Percentiles rank a stretch among this genome's conserved stretches.
phyloP scores from a whole-genome alignment of 1,140 invertebrate species.

The Caenorhabditis inopinata region DNA sequence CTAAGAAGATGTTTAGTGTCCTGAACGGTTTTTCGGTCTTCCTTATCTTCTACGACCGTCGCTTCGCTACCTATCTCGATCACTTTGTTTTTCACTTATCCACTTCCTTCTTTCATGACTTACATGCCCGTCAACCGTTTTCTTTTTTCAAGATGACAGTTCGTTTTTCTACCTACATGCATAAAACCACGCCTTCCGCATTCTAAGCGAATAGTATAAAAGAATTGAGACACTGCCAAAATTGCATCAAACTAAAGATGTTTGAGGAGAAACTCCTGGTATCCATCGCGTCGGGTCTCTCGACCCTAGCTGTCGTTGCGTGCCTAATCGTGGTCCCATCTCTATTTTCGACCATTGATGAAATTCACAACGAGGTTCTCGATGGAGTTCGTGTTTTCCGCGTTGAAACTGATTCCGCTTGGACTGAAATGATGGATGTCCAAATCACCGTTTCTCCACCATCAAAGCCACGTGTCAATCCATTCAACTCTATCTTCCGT shows the following conservation, averaged over 20 bases:
- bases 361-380: conserved; percentile 16
- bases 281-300: conserved; percentile 50
- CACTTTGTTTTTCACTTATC: not conserved
- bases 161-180: not conserved
- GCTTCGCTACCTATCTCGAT: not conserved
- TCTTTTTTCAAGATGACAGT: conserved; percentile 20
- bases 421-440: conserved; percentile 46
- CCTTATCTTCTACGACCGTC: not conserved
- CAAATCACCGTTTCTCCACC: conserved; percentile 39
- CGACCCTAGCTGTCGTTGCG: conserved; percentile 48
- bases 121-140: not conserved
- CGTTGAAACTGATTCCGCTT: conserved; percentile 43
- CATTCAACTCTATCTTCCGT: conserved; percentile 45
- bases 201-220: conserved; percentile 31
- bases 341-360: not conserved
- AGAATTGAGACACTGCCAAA: not conserved
- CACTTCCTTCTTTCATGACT: conserved; percentile 19
- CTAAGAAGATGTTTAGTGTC: not conserved
- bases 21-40: conserved; percentile 20
- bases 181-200: not conserved
- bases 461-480: conserved; percentile 43
- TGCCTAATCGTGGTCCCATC: conserved; percentile 48
- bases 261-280: conserved; percentile 49
- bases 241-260: conserved; percentile 40
- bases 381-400: conserved; percentile 37